phyloP scores from a whole-genome alignment of 2,797 vertebrate species.

The Channa striata region DNA sequence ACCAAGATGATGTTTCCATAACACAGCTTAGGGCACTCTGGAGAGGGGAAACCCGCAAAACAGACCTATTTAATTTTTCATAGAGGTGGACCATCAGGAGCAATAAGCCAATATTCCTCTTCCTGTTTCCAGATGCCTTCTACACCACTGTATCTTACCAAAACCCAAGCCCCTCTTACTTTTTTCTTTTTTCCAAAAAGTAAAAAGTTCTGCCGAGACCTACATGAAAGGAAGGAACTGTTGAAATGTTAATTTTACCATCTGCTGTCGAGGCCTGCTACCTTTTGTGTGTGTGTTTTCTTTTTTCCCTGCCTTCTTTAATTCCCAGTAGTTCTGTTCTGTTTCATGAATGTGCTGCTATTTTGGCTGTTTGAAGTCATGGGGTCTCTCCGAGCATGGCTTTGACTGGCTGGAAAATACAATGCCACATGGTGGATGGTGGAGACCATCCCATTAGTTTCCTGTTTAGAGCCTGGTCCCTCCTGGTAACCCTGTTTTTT shows the following conservation, averaged over 20 bases:
- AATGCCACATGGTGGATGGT: slow-evolving; percentile 82
- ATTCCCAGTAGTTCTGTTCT: slow-evolving; percentile 96
- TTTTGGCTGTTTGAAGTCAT: slow-evolving; percentile 96
- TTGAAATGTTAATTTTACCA: slow-evolving; percentile 99
- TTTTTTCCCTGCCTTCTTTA: slow-evolving; percentile 81
- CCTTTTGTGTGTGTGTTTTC: slow-evolving; percentile 84
- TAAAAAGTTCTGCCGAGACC: slow-evolving; percentile 91
- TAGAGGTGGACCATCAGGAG: slow-evolving; percentile 93
- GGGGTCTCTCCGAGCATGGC: slow-evolving; percentile 83
- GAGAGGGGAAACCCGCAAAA: slow-evolving; percentile 95
- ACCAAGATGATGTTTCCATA: slow-evolving; percentile 97
- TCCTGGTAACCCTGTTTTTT: slow-evolving; percentile 61
- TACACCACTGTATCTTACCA: slow-evolving; percentile 92
- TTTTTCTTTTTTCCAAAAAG: slow-evolving; percentile 74
- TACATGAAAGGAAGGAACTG: slow-evolving; percentile 97
- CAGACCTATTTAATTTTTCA: slow-evolving; percentile 99
- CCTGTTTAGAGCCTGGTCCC: slow-evolving; percentile 72
- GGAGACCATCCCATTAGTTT: slow-evolving; percentile 75
- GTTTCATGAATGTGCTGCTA: slow-evolving; percentile 96
- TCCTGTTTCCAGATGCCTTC: slow-evolving; percentile 98
- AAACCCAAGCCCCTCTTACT: slow-evolving; percentile 87
- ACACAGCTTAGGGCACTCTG: slow-evolving; percentile 90
- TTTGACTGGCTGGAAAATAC: slow-evolving; percentile 89
- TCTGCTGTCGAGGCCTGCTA: slow-evolving; percentile 97
- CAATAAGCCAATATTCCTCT: slow-evolving; percentile 97